Evolutionary conservation across 2,113 vertebrate species (phyloP).

Genomic region (Brachionichthys hirsutus): DNA sequence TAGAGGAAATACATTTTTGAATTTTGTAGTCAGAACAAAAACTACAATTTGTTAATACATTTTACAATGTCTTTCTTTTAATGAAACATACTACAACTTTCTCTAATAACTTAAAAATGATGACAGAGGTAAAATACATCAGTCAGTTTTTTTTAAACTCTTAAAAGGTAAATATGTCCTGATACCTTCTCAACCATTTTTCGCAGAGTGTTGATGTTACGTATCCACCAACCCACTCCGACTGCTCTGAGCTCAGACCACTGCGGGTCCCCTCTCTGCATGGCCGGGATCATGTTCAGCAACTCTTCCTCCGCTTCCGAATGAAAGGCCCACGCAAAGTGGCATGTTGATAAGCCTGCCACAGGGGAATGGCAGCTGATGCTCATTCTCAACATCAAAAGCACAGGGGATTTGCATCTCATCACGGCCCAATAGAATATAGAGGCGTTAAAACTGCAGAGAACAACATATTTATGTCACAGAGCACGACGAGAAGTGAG

Average conservation of each 20-base stretch:
- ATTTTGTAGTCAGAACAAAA: too few species aligned
- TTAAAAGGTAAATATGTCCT: background rate
- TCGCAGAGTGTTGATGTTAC: slow-evolving; percentile 94
- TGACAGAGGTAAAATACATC: too few species aligned
- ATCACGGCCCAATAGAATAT: too few species aligned
- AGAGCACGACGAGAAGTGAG: background rate
- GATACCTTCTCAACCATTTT: slow-evolving; percentile 96
- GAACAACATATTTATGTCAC: background rate
- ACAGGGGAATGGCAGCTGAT: background rate
- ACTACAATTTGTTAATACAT: too few species aligned
- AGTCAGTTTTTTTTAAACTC: too few species aligned
- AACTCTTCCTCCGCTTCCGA: slow-evolving; percentile 96
- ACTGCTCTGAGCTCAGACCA: slow-evolving; percentile 95
- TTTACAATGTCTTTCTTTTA: too few species aligned
- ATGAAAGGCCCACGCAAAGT: slow-evolving; percentile 99
- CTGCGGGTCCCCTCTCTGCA: slow-evolving; percentile 94
- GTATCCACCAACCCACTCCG: slow-evolving; percentile 98
- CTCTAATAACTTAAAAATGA: too few species aligned
- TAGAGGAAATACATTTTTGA: too few species aligned
- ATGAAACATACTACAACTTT: too few species aligned
- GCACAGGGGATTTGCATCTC: background rate
- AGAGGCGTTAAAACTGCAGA: background rate
- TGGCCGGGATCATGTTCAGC: slow-evolving; percentile 96
- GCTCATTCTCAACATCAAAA: background rate
- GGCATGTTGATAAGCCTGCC: slow-evolving; percentile 93